Percentiles rank a stretch among this genome's conserved stretches.
phyloP scores from a whole-genome alignment of 1,140 invertebrate species.

The Neelides sp. region DNA sequence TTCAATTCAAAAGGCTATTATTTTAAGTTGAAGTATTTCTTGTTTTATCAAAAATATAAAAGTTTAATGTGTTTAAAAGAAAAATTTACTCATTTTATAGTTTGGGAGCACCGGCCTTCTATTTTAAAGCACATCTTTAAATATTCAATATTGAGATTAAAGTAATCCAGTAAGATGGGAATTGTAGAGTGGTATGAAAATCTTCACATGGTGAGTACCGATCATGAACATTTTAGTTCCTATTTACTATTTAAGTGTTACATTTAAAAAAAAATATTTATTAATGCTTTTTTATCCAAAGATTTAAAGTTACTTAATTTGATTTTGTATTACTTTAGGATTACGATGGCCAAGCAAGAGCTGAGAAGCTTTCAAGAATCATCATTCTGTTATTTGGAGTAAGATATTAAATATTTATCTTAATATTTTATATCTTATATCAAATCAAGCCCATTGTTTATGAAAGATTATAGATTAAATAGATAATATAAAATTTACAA shows the following conservation, averaged over 20 bases:
- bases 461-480: not conserved
- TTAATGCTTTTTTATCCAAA: slow-evolving; percentile 1
- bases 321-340: slow-evolving; percentile 49
- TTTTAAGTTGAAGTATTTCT: too few species aligned
- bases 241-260: too few species aligned
- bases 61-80: too few species aligned
- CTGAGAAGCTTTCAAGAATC: slow-evolving; percentile 72
- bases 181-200: slow-evolving; percentile 23
- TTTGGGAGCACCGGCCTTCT: too few species aligned
- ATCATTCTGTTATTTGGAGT: slow-evolving; percentile 80
- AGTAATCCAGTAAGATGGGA: slow-evolving; percentile 16
- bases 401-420: slow-evolving; percentile 33
- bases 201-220: slow-evolving; percentile 27
- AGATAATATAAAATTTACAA: not conserved
- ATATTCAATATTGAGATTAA: not conserved
- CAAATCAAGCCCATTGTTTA: slow-evolving; percentile 6
- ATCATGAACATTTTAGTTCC: too few species aligned
- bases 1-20: too few species aligned
- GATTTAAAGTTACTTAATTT: not conserved
- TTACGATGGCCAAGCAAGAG: slow-evolving; percentile 77
- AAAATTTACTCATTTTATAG: too few species aligned
- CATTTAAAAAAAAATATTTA: too few species aligned
- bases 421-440: slow-evolving; percentile 3
- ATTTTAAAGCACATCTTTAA: not conserved
- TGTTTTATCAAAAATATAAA: too few species aligned